A percentile compares a stretch with the other conserved stretches of the same genome.
Conservation (phyloP, 2,888 invertebrate species). For the Lasioglossum leucozonium region DNA sequence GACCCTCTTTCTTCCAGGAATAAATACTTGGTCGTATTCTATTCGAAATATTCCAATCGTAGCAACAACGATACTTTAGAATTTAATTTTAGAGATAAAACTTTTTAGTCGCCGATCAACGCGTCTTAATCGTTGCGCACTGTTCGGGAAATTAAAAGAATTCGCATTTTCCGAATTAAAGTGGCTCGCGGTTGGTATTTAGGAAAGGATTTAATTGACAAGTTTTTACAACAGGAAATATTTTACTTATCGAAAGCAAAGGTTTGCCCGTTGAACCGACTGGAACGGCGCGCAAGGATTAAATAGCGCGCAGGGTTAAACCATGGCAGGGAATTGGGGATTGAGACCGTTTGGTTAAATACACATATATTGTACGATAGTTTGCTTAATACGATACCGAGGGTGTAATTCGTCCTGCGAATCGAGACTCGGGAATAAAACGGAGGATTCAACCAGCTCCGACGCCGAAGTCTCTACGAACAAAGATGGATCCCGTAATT, state of each 20-base stretch:
- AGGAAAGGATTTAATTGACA: too few relatives aligned
- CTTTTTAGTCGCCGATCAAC: not conserved
- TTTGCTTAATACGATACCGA: slow-evolving; percentile 81
- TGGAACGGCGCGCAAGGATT: not conserved
- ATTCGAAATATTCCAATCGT: not conserved
- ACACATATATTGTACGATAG: too few relatives aligned
- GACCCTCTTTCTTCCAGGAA: not conserved
- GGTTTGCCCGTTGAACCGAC: not conserved
- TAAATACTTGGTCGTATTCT: not conserved
- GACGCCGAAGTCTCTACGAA: slow-evolving; percentile 83
- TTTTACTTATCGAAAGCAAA: too few relatives aligned
- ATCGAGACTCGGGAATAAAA: slow-evolving; percentile 86
- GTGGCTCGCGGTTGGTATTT: not conserved
- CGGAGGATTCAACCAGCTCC: slow-evolving; percentile 85
- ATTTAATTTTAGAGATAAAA: not conserved
- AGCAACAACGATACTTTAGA: not conserved
- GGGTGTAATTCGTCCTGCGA: slow-evolving; percentile 86
- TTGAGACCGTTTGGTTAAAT: too few relatives aligned
- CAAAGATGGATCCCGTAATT: slow-evolving; percentile 87
- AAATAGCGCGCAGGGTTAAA: not conserved
- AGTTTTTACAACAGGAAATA: too few relatives aligned
- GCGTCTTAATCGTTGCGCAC: not conserved
- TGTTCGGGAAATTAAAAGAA: not conserved
- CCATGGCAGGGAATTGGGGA: not conserved
- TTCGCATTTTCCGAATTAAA: not conserved